Evolutionary conservation across 2,797 vertebrate genomes (phyloP).

Genomic region (Ibycter americanus): DNA sequence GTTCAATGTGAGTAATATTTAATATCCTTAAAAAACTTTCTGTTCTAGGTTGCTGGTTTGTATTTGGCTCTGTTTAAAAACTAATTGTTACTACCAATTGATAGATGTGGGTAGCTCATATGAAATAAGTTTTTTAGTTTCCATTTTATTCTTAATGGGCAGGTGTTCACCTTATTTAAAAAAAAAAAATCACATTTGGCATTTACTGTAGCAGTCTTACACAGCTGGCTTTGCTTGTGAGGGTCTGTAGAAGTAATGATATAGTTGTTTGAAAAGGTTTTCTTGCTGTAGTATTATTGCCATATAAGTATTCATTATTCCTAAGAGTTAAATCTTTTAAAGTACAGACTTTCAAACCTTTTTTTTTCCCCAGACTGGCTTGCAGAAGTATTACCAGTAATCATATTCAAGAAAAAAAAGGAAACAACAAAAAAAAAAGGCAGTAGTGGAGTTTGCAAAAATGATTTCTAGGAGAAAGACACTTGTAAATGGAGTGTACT

Average conservation of each 20-base stretch:
- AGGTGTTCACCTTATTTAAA: constrained; percentile 51
- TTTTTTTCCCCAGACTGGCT: background rate
- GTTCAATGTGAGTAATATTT: constrained; percentile 84
- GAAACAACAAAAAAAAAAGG: background rate
- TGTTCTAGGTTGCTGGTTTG: background rate
- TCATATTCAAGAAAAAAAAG: background rate
- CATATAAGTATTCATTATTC: background rate
- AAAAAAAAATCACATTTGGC: background rate
- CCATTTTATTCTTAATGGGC: constrained; percentile 39
- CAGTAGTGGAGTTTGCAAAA: background rate
- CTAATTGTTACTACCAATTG: background rate
- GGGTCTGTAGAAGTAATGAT: constrained; percentile 4
- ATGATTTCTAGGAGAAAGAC: background rate
- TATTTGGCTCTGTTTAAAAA: constrained; percentile 3
- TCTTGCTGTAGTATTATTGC: constrained; percentile 13
- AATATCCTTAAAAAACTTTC: constrained; percentile 11
- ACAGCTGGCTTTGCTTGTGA: constrained; percentile 46
- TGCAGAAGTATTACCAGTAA: background rate
- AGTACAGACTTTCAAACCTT: background rate
- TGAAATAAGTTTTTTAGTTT: constrained; percentile 5
- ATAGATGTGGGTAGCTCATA: background rate
- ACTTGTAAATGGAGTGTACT: background rate
- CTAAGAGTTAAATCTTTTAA: background rate
- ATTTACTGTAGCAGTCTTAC: background rate
- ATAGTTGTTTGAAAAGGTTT: background rate